Conservation (phyloP, 2,113 vertebrate genomes). For the Gila orcuttii region DNA sequence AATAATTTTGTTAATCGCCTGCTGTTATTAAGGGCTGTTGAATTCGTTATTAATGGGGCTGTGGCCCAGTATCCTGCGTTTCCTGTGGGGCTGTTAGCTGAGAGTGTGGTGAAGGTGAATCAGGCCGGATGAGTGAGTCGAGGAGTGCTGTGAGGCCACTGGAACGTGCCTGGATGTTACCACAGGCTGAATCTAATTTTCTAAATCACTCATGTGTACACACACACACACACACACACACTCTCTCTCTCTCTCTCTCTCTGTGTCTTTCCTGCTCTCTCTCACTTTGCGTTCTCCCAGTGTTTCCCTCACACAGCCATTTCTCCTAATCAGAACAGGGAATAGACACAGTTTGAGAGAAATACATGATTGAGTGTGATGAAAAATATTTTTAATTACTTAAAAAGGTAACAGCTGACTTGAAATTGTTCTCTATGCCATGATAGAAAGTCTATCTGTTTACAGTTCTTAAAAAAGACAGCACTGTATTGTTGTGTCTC, state of each 20-base stretch:
- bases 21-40: not conserved
- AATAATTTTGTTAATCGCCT: not conserved
- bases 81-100: not conserved
- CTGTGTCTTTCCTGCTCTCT: not conserved
- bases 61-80: not conserved
- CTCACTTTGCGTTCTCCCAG: not conserved
- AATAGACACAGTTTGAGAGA: not conserved
- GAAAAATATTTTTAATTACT: conserved; percentile 26
- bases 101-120: conserved; percentile 33
- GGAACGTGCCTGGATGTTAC: conserved; percentile 31
- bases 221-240: not conserved
- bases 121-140: conserved; percentile 30
- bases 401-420: not conserved
- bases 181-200: conserved; percentile 46
- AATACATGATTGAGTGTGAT: conserved; percentile 19
- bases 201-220: conserved; percentile 44
- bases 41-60: conserved; percentile 3
- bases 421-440: not conserved
- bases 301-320: not conserved
- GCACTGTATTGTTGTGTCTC: not conserved
- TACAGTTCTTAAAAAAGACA: not conserved
- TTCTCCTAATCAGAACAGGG: conserved; percentile 15
- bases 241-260: too few relatives aligned
- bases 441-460: not conserved
- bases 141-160: not conserved